phyloP scores from a whole-genome alignment of 1,140 invertebrate genomes.

The Conopomorpha cramerella region DNA sequence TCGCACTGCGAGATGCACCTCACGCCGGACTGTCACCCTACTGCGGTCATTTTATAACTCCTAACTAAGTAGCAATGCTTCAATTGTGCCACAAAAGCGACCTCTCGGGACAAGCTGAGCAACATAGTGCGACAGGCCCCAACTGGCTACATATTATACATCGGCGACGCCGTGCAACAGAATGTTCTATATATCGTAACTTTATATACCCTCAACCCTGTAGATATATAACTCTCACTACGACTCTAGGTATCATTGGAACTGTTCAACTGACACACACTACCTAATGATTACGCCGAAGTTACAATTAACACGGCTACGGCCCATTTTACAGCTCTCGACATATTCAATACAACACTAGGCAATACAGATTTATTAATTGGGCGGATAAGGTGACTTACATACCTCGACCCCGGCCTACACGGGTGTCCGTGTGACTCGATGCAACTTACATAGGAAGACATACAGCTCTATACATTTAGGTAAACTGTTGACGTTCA shows the following conservation, averaged over 20 bases:
- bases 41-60: slow-evolving; percentile 41
- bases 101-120: slow-evolving; percentile 24
- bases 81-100: slow-evolving; percentile 44
- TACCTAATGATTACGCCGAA: slow-evolving; percentile 29
- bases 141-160: no score
- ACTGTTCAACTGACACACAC: slow-evolving; percentile 41
- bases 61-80: slow-evolving; percentile 41
- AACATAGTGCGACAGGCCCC: no score
- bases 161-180: slow-evolving; percentile 10
- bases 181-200: slow-evolving; percentile 16
- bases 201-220: slow-evolving; percentile 23
- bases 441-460: slow-evolving; percentile 55
- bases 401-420: slow-evolving; percentile 35
- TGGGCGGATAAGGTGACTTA: no score
- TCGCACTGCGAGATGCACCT: slow-evolving; percentile 10
- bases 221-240: slow-evolving; percentile 16
- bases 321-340: background rate
- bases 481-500: no score
- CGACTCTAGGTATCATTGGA: slow-evolving; percentile 12
- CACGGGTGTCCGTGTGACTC: slow-evolving; percentile 28
- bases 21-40: slow-evolving; percentile 24
- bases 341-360: no score
- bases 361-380: no score
- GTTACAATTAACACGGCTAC: slow-evolving; percentile 11
- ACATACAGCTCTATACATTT: slow-evolving; percentile 49